A percentile compares a stretch with the other conserved stretches of the same genome.
These are phyloP conservation scores for Ceriagrion tenellum DNA, from an alignment of 2,888 invertebrate genomes.

Conservation along the genomic window DNA sequence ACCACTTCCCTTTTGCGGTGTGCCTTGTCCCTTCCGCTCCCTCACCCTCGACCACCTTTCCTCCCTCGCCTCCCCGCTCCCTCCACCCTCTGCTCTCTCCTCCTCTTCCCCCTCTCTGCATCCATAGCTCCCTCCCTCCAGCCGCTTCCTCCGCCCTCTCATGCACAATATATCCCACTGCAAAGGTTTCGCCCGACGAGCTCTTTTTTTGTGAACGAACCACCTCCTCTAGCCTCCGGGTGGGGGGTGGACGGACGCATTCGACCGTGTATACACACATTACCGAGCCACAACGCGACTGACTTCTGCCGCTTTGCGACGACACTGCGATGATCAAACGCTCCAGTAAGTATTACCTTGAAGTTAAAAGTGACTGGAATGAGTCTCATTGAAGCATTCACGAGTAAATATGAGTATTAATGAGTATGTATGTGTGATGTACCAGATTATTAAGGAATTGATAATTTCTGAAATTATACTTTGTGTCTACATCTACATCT, in stretches of 20 bases:
- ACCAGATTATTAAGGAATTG: too few relatives aligned
- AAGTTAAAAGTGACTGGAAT: too few relatives aligned
- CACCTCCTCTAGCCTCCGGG: neutral
- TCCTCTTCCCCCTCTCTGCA: too few relatives aligned
- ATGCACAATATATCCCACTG: neutral
- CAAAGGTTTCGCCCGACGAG: neutral
- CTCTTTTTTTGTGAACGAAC: neutral
- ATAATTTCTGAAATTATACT: too few relatives aligned
- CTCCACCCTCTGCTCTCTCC: neutral
- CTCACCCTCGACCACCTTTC: neutral
- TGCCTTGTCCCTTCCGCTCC: slow-evolving; percentile 1
- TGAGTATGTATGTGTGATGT: too few relatives aligned
- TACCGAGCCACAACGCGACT: neutral
- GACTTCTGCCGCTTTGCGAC: neutral
- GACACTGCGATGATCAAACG: too few relatives aligned
- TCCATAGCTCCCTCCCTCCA: neutral
- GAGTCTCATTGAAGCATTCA: too few relatives aligned
- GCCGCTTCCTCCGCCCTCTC: neutral
- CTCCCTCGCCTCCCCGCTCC: neutral
- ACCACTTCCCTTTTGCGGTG: slow-evolving; percentile 35
- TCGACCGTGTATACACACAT: neutral
- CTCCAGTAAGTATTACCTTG: too few relatives aligned
- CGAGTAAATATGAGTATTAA: too few relatives aligned
- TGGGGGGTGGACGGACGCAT: neutral
- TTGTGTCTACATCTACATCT: too few relatives aligned